These are phyloP conservation scores for Muscicapa comitata DNA, from an alignment of 2,797 vertebrate genomes.

Conservation along the genomic window DNA sequence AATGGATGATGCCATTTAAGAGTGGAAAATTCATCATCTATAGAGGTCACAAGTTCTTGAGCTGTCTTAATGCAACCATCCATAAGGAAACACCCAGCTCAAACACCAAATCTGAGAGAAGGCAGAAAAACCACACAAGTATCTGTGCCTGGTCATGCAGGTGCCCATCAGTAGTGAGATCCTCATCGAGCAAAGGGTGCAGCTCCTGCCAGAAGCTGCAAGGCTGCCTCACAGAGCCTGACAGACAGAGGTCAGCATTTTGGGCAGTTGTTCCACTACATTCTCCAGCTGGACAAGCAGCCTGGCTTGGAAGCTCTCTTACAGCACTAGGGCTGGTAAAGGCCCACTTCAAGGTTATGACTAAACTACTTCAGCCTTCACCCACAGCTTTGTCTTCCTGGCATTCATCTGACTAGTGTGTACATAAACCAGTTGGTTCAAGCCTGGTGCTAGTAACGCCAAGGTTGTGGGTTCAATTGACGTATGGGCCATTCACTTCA, in stretches of 20 bases:
- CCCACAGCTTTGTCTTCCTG: neutral
- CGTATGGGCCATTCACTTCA: neutral
- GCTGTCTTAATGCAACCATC: neutral
- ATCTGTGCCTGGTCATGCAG: neutral
- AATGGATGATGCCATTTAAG: neutral
- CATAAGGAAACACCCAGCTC: neutral
- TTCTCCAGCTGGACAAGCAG: neutral
- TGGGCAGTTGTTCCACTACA: neutral
- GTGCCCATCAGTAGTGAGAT: neutral
- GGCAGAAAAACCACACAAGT: rapidly evolving
- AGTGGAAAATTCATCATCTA: neutral
- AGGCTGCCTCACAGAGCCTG: neutral
- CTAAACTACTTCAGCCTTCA: neutral
- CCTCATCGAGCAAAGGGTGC: neutral
- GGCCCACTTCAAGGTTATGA: neutral
- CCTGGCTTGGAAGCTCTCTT: neutral
- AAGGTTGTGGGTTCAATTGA: neutral
- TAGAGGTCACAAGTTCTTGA: neutral
- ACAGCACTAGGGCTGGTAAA: neutral
- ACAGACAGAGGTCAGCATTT: neutral
- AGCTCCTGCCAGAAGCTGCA: neutral
- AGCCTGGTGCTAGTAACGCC: neutral
- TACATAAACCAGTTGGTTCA: neutral
- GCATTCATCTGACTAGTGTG: neutral
- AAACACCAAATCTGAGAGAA: neutral